Evolutionary conservation across 2,888 invertebrate species (phyloP).

Genomic region (Andrena flavipes): DNA sequence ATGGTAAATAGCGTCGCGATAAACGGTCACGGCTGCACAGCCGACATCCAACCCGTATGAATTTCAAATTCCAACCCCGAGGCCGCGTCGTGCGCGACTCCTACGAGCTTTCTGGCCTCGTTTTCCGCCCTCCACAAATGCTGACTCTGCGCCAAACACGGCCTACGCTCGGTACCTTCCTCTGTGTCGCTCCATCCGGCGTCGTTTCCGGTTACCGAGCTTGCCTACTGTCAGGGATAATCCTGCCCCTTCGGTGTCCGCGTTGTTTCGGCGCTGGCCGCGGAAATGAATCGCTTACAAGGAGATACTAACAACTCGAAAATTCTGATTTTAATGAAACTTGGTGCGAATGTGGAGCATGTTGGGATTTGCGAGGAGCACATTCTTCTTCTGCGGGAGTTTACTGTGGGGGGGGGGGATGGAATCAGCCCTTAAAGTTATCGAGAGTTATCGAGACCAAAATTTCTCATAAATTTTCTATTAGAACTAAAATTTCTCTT

Average conservation of each 20-base stretch:
- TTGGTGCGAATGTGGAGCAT: no score
- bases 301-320: no score
- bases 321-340: no score
- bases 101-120: slow-evolving; percentile 33
- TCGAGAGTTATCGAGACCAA: no score
- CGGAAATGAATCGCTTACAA: neutral
- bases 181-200: slow-evolving; percentile 16
- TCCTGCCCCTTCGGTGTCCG: neutral
- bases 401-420: no score
- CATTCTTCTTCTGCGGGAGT: no score
- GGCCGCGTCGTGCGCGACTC: slow-evolving; percentile 32
- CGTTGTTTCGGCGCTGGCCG: neutral
- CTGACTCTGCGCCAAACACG: slow-evolving; percentile 36
- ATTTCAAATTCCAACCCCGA: slow-evolving; percentile 64
- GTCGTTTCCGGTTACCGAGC: slow-evolving; percentile 34
- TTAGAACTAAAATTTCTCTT: no score
- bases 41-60: slow-evolving; percentile 45
- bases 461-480: no score
- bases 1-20: slow-evolving; percentile 26
- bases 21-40: neutral
- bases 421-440: no score
- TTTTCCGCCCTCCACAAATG: slow-evolving; percentile 14
- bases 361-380: no score
- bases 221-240: slow-evolving; percentile 2
- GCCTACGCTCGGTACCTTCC: slow-evolving; percentile 15